A percentile compares a stretch with the other conserved stretches of the same genome.
phyloP scores from a whole-genome alignment of 2,888 invertebrate species.

The Spilosoma lubricipeda region DNA sequence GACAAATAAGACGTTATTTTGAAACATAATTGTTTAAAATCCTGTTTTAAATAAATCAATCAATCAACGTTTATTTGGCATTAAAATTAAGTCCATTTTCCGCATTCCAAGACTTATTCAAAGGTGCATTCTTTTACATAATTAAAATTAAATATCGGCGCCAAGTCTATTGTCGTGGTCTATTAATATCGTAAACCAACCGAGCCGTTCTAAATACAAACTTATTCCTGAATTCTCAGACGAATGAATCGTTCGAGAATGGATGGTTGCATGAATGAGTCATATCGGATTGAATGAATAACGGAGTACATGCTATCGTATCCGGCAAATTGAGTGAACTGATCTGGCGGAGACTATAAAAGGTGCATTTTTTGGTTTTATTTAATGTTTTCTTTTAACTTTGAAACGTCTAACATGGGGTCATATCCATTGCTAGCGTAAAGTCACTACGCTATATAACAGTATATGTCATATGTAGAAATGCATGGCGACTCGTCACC shows the following conservation, averaged over 20 bases:
- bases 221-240: slow-evolving; percentile 22
- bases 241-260: slow-evolving; percentile 12
- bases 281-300: slow-evolving; percentile 17
- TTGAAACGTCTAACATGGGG: background rate
- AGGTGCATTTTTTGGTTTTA: background rate
- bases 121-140: background rate
- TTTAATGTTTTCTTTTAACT: background rate
- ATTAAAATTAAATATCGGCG: slow-evolving; percentile 1
- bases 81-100: slow-evolving; percentile 16
- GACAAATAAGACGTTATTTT: no score
- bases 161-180: slow-evolving; percentile 15
- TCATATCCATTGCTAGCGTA: background rate
- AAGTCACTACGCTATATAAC: background rate
- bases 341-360: slow-evolving; percentile 2
- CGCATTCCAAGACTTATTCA: slow-evolving; percentile 13
- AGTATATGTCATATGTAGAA: no score
- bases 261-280: slow-evolving; percentile 17
- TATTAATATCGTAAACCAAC: slow-evolving; percentile 25
- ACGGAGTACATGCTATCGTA: slow-evolving; percentile 4
- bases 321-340: slow-evolving; percentile 14
- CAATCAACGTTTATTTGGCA: background rate
- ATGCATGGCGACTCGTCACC: no score
- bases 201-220: slow-evolving; percentile 14
- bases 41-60: background rate
- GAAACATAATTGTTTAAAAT: no score